Conservation (phyloP, 2,113 vertebrate genomes). For the Ramphastos sulfuratus region DNA sequence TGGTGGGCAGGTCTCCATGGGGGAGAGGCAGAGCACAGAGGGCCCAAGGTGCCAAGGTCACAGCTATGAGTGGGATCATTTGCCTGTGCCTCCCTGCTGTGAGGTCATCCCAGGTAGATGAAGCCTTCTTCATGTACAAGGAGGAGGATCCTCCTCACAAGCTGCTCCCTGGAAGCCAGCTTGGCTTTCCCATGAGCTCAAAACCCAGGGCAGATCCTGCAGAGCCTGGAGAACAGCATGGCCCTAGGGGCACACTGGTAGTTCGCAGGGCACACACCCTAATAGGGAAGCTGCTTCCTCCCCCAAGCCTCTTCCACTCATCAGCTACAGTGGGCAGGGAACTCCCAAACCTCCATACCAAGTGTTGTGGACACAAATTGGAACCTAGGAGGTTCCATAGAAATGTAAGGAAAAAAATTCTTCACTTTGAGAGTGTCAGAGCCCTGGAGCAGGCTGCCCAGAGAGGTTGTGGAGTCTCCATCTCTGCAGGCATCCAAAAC, state of each 20-base stretch:
- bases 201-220: not conserved
- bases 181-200: not conserved
- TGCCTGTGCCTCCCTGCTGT: not conserved
- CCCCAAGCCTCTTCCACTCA: not conserved
- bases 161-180: not conserved
- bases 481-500: no score
- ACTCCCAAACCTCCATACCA: not conserved
- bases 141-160: not conserved
- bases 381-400: no score
- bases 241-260: not conserved
- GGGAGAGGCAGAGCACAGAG: not conserved
- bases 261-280: accelerated
- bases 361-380: no score
- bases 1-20: accelerated
- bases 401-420: no score
- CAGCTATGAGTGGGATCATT: accelerated
- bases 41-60: not conserved
- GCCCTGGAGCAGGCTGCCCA: no score
- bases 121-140: not conserved
- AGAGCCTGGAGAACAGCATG: accelerated
- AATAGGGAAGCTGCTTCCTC: not conserved
- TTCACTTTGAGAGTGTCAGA: no score
- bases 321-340: accelerated
- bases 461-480: no score
- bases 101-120: not conserved